Evolutionary conservation across 2,113 vertebrate species (phyloP).

Genomic region (Thermophis baileyi): DNA sequence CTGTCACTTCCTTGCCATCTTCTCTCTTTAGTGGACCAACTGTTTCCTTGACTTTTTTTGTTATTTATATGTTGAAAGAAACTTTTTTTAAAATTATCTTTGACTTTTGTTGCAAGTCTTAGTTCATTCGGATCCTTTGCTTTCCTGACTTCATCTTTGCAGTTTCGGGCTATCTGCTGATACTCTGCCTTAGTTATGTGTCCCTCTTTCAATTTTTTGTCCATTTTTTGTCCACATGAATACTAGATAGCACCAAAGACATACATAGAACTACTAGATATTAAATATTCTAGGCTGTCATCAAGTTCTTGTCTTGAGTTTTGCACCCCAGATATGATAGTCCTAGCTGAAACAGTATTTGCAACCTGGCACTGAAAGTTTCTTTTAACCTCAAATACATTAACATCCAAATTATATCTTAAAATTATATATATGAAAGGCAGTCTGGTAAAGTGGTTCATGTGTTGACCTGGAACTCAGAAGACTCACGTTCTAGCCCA

Average conservation of each 20-base stretch:
- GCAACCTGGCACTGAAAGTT: neutral
- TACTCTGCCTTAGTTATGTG: too few relatives aligned
- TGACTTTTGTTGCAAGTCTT: too few relatives aligned
- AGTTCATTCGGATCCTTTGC: too few relatives aligned
- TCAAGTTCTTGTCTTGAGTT: neutral
- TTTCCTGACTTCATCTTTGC: too few relatives aligned
- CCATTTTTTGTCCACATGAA: neutral
- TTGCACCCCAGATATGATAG: neutral
- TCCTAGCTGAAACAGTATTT: neutral
- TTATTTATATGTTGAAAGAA: too few relatives aligned
- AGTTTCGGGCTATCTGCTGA: too few relatives aligned
- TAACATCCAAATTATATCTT: neutral
- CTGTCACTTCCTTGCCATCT: too few relatives aligned
- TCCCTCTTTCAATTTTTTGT: too few relatives aligned
- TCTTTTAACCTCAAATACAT: neutral
- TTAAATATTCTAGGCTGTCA: neutral
- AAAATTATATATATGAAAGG: neutral
- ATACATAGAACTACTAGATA: neutral
- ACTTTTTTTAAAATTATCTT: too few relatives aligned
- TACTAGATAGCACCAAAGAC: neutral
- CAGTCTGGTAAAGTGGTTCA: neutral
- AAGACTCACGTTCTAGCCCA: neutral
- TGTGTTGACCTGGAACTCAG: neutral
- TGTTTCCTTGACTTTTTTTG: too few relatives aligned
- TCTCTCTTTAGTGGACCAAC: too few relatives aligned